Conservation (phyloP, 2,888 invertebrate species). For the Pollenia labialis region DNA sequence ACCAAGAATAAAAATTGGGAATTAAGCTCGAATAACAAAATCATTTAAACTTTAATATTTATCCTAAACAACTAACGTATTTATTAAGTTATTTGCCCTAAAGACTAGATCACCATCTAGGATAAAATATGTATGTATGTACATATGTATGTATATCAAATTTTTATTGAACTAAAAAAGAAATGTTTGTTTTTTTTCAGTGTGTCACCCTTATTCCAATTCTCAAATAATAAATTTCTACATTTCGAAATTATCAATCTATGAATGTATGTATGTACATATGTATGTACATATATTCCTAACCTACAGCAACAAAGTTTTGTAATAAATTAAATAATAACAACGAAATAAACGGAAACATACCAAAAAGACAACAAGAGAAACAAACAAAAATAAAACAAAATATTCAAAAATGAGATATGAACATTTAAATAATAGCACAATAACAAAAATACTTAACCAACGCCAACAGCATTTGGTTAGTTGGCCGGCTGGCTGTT, state of each 20-base stretch:
- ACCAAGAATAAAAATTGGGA: too few species aligned
- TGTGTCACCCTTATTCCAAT: too few species aligned
- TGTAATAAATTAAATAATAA: slow-evolving; percentile 64
- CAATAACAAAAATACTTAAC: slow-evolving; percentile 7
- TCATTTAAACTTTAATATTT: too few species aligned
- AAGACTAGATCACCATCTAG: too few species aligned
- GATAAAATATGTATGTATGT: too few species aligned
- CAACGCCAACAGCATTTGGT: slow-evolving; percentile 7
- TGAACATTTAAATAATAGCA: slow-evolving; percentile 21
- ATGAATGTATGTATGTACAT: not conserved
- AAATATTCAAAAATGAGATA: slow-evolving; percentile 11
- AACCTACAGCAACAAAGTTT: slow-evolving; percentile 71
- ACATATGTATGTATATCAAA: too few species aligned
- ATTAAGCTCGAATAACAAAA: too few species aligned
- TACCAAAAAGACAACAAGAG: not conserved
- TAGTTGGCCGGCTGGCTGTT: slow-evolving; percentile 15
- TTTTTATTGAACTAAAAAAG: too few species aligned
- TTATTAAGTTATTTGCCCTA: too few species aligned
- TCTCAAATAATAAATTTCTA: not conserved
- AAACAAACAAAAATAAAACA: slow-evolving; percentile 3
- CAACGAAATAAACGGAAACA: slow-evolving; percentile 7
- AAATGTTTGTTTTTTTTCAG: too few species aligned
- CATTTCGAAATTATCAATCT: too few species aligned
- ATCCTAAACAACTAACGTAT: too few species aligned
- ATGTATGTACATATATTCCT: slow-evolving; percentile 26